phyloP scores from a whole-genome alignment of 2,113 vertebrate species.

The Felis chaus region DNA sequence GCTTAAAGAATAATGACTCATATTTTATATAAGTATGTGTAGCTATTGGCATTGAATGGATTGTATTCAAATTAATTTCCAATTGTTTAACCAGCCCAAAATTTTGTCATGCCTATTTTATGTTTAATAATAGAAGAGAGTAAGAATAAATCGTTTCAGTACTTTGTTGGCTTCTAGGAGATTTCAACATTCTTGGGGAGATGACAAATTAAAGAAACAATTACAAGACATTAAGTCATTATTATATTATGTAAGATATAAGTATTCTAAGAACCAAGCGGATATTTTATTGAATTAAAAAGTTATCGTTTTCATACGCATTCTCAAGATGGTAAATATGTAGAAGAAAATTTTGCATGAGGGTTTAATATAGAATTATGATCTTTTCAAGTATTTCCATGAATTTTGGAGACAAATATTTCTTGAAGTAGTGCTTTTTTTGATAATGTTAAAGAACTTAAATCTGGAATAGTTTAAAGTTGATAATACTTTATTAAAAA shows the following conservation, averaged over 20 bases:
- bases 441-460: background rate
- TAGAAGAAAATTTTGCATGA: background rate
- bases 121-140: background rate
- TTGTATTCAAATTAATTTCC: constrained; percentile 15
- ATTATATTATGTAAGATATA: background rate
- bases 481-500: background rate
- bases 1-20: background rate
- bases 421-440: constrained; percentile 5
- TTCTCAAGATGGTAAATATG: background rate
- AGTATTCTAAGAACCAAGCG: background rate
- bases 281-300: constrained; percentile 21
- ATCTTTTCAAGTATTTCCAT: background rate
- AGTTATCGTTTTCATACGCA: background rate
- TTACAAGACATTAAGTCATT: background rate
- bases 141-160: background rate
- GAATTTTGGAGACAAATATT: background rate
- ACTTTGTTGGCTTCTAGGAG: constrained; percentile 7
- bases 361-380: background rate
- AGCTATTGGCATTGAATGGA: background rate
- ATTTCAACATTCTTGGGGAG: background rate
- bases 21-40: background rate
- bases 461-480: background rate
- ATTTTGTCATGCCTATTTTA: background rate
- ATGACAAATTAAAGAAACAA: background rate
- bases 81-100: background rate